Percentiles rank a stretch among this genome's conserved stretches.
These are phyloP conservation scores for Epistrophe grossulariae DNA, from an alignment of 2,888 invertebrate genomes.

Conservation along the genomic window DNA sequence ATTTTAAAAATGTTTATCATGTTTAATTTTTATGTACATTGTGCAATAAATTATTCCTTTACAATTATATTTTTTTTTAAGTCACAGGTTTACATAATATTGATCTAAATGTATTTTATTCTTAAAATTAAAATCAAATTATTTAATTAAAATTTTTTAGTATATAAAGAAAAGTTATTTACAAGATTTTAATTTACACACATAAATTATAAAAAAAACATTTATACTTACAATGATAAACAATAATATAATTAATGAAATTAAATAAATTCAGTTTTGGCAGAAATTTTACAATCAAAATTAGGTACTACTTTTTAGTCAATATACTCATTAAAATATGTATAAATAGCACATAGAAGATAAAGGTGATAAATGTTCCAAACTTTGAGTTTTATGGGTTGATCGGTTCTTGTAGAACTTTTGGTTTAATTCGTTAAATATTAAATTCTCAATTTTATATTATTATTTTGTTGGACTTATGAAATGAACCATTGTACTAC, in stretches of 20 bases:
- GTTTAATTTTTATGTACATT: conserved; percentile 44
- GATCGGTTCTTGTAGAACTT: neutral
- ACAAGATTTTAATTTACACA: conserved; percentile 3
- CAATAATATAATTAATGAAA: neutral
- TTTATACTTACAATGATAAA: conserved; percentile 1
- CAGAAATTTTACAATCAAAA: neutral
- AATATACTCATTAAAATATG: neutral
- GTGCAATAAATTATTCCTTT: conserved; percentile 59
- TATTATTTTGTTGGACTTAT: neutral
- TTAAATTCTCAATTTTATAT: neutral
- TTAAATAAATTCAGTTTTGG: neutral
- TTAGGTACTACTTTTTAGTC: neutral
- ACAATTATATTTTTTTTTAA: conserved; percentile 20
- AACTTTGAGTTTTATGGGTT: neutral
- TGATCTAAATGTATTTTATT: conserved; percentile 1
- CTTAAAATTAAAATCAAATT: conserved; percentile 24
- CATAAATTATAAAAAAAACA: conserved; percentile 7
- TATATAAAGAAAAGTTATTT: conserved; percentile 13
- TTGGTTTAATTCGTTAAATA: neutral
- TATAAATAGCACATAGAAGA: neutral
- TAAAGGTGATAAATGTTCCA: neutral
- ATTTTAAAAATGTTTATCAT: conserved; percentile 42
- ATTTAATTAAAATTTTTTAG: neutral
- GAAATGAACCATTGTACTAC: neutral
- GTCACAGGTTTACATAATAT: neutral